Evolutionary conservation across 2,888 invertebrate genomes (phyloP).

Genomic region (Flexamia atlantica): DNA sequence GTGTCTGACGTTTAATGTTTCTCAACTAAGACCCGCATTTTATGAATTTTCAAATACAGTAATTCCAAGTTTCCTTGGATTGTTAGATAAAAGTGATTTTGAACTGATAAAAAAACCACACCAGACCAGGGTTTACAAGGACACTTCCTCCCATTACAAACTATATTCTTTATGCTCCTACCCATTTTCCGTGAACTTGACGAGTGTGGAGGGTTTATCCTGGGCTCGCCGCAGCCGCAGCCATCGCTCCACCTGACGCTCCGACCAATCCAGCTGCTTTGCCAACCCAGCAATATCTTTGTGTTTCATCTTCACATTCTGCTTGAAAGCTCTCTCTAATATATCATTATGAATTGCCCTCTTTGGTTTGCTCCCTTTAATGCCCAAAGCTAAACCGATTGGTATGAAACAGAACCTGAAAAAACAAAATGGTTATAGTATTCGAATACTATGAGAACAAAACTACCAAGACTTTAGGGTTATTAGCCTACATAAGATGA

Average conservation of each 20-base stretch:
- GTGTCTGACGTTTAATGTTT: too few species aligned
- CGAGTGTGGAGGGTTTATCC: conserved; percentile 92
- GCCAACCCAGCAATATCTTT: conserved; percentile 85
- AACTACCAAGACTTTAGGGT: too few species aligned
- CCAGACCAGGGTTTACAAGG: too few species aligned
- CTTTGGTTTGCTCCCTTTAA: conserved; percentile 88
- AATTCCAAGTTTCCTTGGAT: too few species aligned
- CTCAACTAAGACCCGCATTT: too few species aligned
- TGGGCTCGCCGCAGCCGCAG: conserved; percentile 89
- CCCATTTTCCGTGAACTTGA: conserved; percentile 95
- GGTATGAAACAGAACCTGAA: conserved; percentile 89
- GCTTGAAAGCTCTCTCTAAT: conserved; percentile 87
- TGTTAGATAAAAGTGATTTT: too few species aligned
- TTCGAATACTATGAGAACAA: too few species aligned
- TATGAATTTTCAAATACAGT: too few species aligned
- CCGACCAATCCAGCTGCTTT: conserved; percentile 90
- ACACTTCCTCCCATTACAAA: too few species aligned
- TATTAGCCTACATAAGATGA: too few species aligned
- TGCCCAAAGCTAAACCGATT: conserved; percentile 88
- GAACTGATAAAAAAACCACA: too few species aligned
- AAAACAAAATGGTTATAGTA: conserved; percentile 70
- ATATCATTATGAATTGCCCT: conserved; percentile 84
- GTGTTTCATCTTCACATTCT: conserved; percentile 84
- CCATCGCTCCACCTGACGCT: conserved; percentile 95
- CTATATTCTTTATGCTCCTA: too few species aligned